phyloP scores from a whole-genome alignment of 1,140 invertebrate genomes.

The Danaus plexippus region DNA sequence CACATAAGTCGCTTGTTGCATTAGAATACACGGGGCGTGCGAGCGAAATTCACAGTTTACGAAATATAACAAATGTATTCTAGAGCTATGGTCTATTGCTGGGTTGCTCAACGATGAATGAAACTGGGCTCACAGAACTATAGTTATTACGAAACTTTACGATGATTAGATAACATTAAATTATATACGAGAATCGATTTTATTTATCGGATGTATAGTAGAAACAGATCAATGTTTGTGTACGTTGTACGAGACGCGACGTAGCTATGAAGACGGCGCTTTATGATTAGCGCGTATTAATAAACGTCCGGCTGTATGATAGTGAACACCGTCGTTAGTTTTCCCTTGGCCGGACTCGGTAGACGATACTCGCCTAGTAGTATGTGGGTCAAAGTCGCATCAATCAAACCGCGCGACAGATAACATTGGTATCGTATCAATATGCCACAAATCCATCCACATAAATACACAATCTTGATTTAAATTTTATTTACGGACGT shows the following conservation, averaged over 20 bases:
- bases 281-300: not conserved
- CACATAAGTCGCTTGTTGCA: slow-evolving; percentile 51
- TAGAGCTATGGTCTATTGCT: slow-evolving; percentile 56
- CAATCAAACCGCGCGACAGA: slow-evolving; percentile 7
- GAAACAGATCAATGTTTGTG: no score
- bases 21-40: slow-evolving; percentile 60
- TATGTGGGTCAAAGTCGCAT: slow-evolving; percentile 62
- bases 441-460: no score
- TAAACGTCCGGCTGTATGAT: slow-evolving; percentile 3
- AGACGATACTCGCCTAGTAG: slow-evolving; percentile 33
- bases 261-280: no score
- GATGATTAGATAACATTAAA: slow-evolving; percentile 15
- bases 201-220: not conserved
- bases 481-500: no score
- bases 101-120: slow-evolving; percentile 60
- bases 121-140: slow-evolving; percentile 50
- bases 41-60: slow-evolving; percentile 65
- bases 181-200: not conserved
- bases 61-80: slow-evolving; percentile 66
- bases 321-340: slow-evolving; percentile 17
- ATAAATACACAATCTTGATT: no score
- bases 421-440: no score
- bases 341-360: slow-evolving; percentile 53
- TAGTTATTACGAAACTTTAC: slow-evolving; percentile 19
- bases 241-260: no score